phyloP scores from a whole-genome alignment of 2,113 vertebrate genomes.

The Anseranas semipalmata region DNA sequence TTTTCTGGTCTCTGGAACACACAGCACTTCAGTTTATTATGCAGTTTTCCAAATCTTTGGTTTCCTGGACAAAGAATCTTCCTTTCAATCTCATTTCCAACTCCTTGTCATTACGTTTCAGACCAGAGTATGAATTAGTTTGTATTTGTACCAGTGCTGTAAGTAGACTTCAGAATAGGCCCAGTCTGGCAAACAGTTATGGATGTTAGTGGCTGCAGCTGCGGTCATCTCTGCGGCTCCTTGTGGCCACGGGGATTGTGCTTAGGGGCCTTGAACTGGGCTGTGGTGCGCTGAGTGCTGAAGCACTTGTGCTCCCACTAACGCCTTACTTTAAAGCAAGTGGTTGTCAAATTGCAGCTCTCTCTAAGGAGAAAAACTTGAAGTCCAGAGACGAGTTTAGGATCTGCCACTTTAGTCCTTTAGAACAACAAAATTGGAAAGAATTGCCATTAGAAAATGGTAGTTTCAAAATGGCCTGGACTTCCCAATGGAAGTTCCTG shows the following conservation, averaged over 20 bases:
- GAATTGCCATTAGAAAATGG: neutral
- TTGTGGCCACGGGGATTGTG: neutral
- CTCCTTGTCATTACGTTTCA: fast-evolving
- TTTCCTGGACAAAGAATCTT: neutral
- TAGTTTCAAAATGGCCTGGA: neutral
- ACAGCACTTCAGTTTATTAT: neutral
- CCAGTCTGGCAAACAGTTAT: neutral
- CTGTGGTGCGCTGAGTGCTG: neutral
- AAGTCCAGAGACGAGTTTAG: neutral
- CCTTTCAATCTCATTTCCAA: neutral
- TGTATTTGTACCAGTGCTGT: neutral
- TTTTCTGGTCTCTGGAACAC: neutral
- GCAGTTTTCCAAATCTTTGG: neutral
- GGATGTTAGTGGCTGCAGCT: too few relatives aligned
- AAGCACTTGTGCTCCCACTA: neutral
- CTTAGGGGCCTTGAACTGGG: neutral
- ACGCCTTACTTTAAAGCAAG: neutral
- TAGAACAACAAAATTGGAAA: neutral
- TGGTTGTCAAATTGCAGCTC: neutral
- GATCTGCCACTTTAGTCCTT: neutral
- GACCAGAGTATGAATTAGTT: neutral
- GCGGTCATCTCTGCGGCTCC: neutral
- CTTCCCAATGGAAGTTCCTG: neutral
- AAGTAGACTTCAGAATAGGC: neutral
- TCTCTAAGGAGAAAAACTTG: neutral